A percentile compares a stretch with the other conserved stretches of the same genome.
These are phyloP conservation scores for Muscidifurax raptorellus DNA, from an alignment of 1,140 invertebrate genomes.

Conservation along the genomic window DNA sequence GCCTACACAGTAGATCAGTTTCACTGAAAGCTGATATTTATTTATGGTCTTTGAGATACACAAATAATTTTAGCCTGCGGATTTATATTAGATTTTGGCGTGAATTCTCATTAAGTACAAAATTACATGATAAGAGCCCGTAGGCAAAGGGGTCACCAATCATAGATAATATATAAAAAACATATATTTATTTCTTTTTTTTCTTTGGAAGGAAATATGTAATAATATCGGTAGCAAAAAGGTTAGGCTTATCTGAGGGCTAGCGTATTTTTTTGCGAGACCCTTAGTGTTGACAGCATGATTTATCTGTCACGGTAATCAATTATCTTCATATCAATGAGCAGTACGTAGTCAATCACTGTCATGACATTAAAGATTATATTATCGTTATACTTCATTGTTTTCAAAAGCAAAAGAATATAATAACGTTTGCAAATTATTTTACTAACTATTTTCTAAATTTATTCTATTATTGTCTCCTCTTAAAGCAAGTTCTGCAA, in stretches of 20 bases:
- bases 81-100: too few species aligned
- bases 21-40: too few species aligned
- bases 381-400: not conserved
- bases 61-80: too few species aligned
- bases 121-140: too few species aligned
- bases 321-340: not conserved
- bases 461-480: too few species aligned
- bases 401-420: not conserved
- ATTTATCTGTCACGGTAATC: not conserved
- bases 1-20: too few species aligned
- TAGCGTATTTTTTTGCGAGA: not conserved
- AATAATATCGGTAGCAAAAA: not conserved
- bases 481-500: too few species aligned
- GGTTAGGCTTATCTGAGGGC: not conserved
- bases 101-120: too few species aligned
- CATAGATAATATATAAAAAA: too few species aligned
- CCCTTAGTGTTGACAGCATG: not conserved
- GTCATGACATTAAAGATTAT: not conserved
- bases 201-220: not conserved
- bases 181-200: too few species aligned
- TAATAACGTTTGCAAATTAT: not conserved
- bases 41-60: too few species aligned
- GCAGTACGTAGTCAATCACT: not conserved
- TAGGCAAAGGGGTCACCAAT: too few species aligned
- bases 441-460: not conserved